These are phyloP conservation scores for Tadarida brasiliensis DNA, from an alignment of 2,797 vertebrate genomes.

Conservation along the genomic window DNA sequence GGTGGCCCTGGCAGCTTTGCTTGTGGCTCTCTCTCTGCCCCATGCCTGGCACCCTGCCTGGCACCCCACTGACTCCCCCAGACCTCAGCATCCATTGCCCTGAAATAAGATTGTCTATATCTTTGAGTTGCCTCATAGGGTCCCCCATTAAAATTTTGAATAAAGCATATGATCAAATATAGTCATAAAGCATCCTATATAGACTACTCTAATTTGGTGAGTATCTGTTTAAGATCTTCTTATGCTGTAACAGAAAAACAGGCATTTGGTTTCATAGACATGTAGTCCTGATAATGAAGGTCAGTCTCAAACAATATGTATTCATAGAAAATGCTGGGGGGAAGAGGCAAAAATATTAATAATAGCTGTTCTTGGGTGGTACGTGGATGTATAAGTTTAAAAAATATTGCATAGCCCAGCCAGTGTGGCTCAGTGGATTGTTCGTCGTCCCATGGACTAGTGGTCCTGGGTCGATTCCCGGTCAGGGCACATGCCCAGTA, in stretches of 20 bases:
- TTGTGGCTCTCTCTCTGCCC: too few species aligned
- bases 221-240: neutral
- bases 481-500: too few species aligned
- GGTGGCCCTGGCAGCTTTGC: neutral
- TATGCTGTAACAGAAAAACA: neutral
- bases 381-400: neutral
- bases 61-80: too few species aligned
- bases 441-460: too few species aligned
- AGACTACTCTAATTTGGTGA: neutral
- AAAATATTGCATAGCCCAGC: neutral
- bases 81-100: accelerated
- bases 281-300: neutral
- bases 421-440: too few species aligned
- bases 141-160: neutral
- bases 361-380: too few species aligned
- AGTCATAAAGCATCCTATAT: neutral
- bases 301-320: neutral
- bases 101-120: neutral
- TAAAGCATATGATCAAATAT: neutral
- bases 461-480: too few species aligned
- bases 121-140: neutral
- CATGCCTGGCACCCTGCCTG: accelerated
- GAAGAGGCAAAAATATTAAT: neutral
- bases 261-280: neutral
- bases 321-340: neutral